These are phyloP conservation scores for Gymnocephalus cernua DNA, from an alignment of 2,113 vertebrate species.

Conservation along the genomic window DNA sequence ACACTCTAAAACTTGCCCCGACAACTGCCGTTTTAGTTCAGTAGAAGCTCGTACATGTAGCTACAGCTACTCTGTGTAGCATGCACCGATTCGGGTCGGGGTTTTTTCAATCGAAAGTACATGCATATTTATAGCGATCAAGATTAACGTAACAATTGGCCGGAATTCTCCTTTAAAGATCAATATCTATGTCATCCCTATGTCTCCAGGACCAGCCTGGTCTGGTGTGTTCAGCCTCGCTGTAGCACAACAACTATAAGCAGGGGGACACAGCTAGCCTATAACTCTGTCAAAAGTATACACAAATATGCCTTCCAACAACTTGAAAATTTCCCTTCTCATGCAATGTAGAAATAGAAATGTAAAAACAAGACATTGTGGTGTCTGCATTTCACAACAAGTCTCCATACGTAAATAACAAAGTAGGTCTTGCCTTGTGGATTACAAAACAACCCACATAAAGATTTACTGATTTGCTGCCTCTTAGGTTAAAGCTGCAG, in stretches of 20 bases:
- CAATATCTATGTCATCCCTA: neutral
- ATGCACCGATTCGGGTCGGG: too few relatives aligned
- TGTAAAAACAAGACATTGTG: constrained; percentile 34
- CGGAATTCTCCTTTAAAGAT: too few relatives aligned
- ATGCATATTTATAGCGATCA: too few relatives aligned
- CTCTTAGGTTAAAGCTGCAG: constrained; percentile 1
- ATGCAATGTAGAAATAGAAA: constrained; percentile 14
- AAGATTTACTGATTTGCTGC: neutral
- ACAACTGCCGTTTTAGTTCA: too few relatives aligned
- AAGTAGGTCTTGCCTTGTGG: constrained; percentile 41
- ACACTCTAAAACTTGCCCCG: too few relatives aligned
- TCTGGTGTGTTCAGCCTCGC: neutral
- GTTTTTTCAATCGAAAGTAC: too few relatives aligned
- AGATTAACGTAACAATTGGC: too few relatives aligned
- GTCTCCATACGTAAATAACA: constrained; percentile 42
- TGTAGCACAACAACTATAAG: neutral
- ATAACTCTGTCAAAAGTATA: neutral
- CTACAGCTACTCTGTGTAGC: too few relatives aligned
- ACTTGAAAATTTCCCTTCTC: constrained; percentile 34
- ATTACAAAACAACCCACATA: constrained; percentile 29
- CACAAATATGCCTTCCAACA: constrained; percentile 12
- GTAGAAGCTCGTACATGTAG: too few relatives aligned
- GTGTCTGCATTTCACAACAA: constrained; percentile 51
- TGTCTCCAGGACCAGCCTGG: neutral
- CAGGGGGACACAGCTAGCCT: neutral